Conservation (phyloP, 1,140 invertebrate species). For the Lucilia cuprina region DNA sequence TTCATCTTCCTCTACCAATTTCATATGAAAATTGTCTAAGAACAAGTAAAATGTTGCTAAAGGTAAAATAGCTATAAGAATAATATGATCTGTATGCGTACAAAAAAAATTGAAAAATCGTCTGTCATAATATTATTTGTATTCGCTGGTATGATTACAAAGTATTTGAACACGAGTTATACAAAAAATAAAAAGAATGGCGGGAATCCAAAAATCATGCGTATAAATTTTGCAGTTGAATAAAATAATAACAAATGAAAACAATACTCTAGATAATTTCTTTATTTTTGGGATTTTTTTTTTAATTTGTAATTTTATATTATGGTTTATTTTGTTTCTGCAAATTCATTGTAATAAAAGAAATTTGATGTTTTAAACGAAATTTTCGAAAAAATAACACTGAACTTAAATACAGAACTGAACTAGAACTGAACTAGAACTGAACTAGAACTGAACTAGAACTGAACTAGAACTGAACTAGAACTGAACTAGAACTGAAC, state of each 20-base stretch:
- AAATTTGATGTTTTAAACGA: not conserved
- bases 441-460: too few species aligned
- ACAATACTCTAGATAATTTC: not conserved
- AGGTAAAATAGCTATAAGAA: not conserved
- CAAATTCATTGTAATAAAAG: not conserved
- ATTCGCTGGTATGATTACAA: not conserved
- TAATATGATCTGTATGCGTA: not conserved
- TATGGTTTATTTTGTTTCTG: not conserved
- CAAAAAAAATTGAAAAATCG: not conserved
- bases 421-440: too few species aligned
- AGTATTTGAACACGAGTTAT: not conserved
- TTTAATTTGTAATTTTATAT: not conserved
- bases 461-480: too few species aligned
- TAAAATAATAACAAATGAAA: not conserved
- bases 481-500: too few species aligned
- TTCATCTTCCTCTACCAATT: not conserved
- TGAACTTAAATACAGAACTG: too few species aligned
- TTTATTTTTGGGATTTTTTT: not conserved
- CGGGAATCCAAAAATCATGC: not conserved
- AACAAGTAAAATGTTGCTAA: not conserved
- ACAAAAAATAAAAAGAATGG: not conserved
- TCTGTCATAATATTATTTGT: slow-evolving; percentile 8
- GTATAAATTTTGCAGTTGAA: not conserved
- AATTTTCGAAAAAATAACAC: too few species aligned
- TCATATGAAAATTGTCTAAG: slow-evolving; percentile 3